Conservation (phyloP, 2,113 vertebrate genomes). For the Peucedramus taeniatus region DNA sequence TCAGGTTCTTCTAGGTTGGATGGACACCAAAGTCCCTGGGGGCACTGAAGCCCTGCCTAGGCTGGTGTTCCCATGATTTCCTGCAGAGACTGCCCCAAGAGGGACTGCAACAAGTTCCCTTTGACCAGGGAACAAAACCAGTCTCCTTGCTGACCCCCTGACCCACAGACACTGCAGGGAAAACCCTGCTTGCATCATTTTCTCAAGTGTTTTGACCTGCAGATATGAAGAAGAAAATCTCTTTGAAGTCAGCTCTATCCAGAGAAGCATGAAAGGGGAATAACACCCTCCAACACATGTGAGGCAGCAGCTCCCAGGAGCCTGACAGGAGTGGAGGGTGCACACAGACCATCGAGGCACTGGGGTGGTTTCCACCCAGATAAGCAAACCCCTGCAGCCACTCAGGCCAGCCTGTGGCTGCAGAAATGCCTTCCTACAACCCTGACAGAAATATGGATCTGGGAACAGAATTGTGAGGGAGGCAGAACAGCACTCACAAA, state of each 20-base stretch:
- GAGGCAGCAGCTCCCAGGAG: neutral
- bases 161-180: neutral
- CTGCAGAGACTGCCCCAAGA: neutral
- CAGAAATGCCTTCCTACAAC: neutral
- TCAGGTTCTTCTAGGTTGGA: neutral
- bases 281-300: neutral
- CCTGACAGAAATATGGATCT: neutral
- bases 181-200: neutral
- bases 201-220: neutral
- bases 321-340: neutral
- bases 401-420: neutral
- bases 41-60: neutral
- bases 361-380: neutral
- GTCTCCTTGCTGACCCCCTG: neutral
- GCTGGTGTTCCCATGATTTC: neutral
- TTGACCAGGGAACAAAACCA: neutral
- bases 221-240: neutral
- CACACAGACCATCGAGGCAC: fast-evolving
- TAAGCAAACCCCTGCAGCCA: neutral
- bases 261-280: neutral
- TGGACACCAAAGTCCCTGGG: neutral
- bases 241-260: neutral
- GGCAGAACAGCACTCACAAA: neutral
- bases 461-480: neutral
- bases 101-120: neutral